phyloP scores from a whole-genome alignment of 2,113 vertebrate genomes.

The Harpagus bidentatus region DNA sequence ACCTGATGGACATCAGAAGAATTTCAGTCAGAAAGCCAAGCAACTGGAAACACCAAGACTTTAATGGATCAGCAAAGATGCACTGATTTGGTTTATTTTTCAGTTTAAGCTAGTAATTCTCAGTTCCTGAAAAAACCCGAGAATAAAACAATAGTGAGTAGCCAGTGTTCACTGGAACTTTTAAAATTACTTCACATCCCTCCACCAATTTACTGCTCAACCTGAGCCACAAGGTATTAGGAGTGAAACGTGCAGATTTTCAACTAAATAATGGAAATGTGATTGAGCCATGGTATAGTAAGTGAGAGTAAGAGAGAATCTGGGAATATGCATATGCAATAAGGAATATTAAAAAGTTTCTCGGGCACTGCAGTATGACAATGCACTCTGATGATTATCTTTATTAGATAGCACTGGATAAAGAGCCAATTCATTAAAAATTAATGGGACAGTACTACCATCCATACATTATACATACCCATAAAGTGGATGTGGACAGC shows the following conservation, averaged over 20 bases:
- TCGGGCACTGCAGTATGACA: conserved; percentile 66
- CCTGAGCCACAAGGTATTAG: background rate
- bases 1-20: background rate
- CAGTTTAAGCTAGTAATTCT: background rate
- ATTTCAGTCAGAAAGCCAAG: background rate
- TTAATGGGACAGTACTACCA: conserved; percentile 63
- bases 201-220: conserved; percentile 28
- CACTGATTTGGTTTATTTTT: background rate
- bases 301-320: background rate
- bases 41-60: background rate
- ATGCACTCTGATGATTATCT: conserved; percentile 70
- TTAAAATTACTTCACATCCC: background rate
- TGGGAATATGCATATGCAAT: conserved; percentile 40
- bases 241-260: conserved; percentile 37
- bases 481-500: conserved; percentile 69
- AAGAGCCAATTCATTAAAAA: conserved; percentile 75
- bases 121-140: background rate
- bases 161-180: background rate
- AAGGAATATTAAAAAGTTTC: conserved; percentile 62
- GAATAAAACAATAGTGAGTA: background rate
- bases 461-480: conserved; percentile 70
- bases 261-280: conserved; percentile 62
- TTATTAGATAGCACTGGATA: conserved; percentile 69
- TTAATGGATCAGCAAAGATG: background rate
- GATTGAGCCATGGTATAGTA: background rate